Evolutionary conservation across 1,140 invertebrate genomes (phyloP).

Genomic region (Drosophila yakuba): DNA sequence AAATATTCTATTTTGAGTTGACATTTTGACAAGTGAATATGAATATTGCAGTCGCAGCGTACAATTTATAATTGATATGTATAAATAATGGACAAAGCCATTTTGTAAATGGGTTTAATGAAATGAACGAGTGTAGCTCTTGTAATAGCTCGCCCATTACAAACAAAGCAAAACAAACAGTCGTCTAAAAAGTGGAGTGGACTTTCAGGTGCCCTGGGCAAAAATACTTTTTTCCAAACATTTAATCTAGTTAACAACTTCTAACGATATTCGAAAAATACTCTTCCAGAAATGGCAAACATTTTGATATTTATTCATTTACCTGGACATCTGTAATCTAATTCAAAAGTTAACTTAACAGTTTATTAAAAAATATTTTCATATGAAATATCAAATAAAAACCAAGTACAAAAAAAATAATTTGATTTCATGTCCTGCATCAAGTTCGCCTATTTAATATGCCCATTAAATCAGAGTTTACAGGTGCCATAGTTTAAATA

Average conservation of each 20-base stretch:
- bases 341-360: no score
- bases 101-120: conserved; percentile 54
- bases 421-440: no score
- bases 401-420: no score
- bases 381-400: no score
- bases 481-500: neutral
- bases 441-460: neutral
- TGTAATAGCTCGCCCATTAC: conserved; percentile 16
- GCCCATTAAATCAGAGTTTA: no score
- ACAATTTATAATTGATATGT: conserved; percentile 66
- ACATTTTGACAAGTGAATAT: conserved; percentile 78
- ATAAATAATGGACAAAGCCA: conserved; percentile 43
- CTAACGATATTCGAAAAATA: no score
- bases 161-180: conserved; percentile 22
- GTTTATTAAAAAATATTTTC: no score
- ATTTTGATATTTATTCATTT: no score
- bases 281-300: no score
- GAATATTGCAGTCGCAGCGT: conserved; percentile 64
- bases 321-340: no score
- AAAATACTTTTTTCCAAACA: no score
- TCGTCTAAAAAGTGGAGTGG: neutral
- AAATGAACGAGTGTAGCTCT: conserved; percentile 36
- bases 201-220: neutral
- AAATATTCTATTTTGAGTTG: conserved; percentile 79
- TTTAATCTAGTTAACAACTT: no score